Percentiles rank a stretch among this genome's conserved stretches.
Evolutionary conservation across 2,888 invertebrate genomes (phyloP).

Genomic region (Beris chalybata): DNA sequence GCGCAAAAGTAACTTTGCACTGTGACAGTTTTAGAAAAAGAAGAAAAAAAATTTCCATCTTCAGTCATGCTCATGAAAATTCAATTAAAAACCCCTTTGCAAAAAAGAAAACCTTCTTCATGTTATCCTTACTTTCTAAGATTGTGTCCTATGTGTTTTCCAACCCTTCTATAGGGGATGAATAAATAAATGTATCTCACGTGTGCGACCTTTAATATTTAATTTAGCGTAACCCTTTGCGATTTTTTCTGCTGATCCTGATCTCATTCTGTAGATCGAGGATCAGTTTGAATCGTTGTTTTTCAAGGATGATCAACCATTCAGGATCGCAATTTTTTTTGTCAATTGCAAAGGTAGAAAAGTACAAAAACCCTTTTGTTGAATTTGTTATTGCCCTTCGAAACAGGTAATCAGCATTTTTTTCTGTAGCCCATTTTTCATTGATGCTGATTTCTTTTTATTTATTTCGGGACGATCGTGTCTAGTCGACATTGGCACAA

Average conservation of each 20-base stretch:
- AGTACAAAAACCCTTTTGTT: constrained; percentile 28
- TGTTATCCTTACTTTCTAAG: constrained; percentile 13
- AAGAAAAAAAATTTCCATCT: neutral
- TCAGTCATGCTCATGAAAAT: constrained; percentile 36
- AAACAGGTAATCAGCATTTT: constrained; percentile 39
- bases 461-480: constrained; percentile 2
- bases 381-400: constrained; percentile 34
- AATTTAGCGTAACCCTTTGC: constrained; percentile 40
- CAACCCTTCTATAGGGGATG: constrained; percentile 5
- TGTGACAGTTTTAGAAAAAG: constrained; percentile 4
- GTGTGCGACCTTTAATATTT: constrained; percentile 40
- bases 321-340: constrained; percentile 13
- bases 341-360: constrained; percentile 1
- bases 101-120: constrained; percentile 1
- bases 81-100: constrained; percentile 36
- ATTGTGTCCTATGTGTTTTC: neutral
- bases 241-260: constrained; percentile 29
- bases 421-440: constrained; percentile 20
- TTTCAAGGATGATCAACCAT: constrained; percentile 26
- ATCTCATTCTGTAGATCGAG: constrained; percentile 25
- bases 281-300: constrained; percentile 26
- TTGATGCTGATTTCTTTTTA: neutral
- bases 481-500: constrained; percentile 14
- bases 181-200: constrained; percentile 39
- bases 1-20: constrained; percentile 17